Base-by-base conservation (phyloP, 2,797 vertebrate species). In the Pseudomugil gertrudae region DNA sequence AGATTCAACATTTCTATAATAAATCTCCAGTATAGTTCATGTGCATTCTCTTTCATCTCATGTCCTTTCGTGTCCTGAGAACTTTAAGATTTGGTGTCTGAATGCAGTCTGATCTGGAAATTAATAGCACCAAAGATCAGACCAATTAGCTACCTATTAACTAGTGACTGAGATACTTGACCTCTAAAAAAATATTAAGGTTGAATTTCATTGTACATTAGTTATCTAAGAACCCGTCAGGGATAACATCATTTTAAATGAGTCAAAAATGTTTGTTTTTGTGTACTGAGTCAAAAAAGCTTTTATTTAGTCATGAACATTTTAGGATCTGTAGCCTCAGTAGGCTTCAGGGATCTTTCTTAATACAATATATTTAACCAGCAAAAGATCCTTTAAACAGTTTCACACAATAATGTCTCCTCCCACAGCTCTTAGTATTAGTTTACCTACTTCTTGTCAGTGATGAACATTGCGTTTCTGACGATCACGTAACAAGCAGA, bases 401-500 rank as follows among this genome's bases (percentile, higher is more conserved):
- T 17, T 48, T 72, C 69, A 69, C 79, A 69, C 21, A 84, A 62
- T 51, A 76, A 58, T 13, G 35, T 51, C 27, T 78, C 51, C 52
- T 36, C 61, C 54, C 19, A 48, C 47, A 21, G 17, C 21, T 2
- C 1, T 26, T 4, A 43, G 58, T 72, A 72, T 86, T 67, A 54
- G 58, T 69, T 87, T 84, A 81, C 59, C 13, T 76, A 52, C 59
- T 73, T 43, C 11, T 21, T 15, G 35, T 56, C 56, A 26, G 30
- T 70, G 72, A 66, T 69, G 63, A 78, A 75, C 79, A 45, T 60
- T 69, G 53, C 30, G 63, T 80, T 81, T 79, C 57, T 72, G 61
- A 76, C 52, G 53, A 79, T 81, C 78, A 58, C n/a, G 5, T 81
- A 69, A 79, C 80, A 68, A 77, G 78, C 63, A 71, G 74, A 79